Conservation (phyloP, 2,888 invertebrate genomes). For the Heliconius erato region DNA sequence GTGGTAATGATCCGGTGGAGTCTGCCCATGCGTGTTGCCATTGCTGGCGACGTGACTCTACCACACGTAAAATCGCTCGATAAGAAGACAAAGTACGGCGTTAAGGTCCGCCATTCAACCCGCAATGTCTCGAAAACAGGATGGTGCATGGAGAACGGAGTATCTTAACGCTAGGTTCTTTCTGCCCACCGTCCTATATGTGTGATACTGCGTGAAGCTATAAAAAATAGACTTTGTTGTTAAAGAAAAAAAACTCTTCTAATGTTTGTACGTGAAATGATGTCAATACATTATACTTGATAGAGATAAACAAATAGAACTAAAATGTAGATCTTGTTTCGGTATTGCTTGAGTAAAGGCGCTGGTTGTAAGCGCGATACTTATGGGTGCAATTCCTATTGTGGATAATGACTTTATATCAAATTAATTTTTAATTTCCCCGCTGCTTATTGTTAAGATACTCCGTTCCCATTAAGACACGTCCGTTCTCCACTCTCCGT, state of each 20-base stretch:
- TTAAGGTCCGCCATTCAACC: background rate
- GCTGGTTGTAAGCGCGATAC: background rate
- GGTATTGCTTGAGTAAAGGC: background rate
- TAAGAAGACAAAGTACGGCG: background rate
- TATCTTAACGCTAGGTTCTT: no score
- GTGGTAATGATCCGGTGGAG: no score
- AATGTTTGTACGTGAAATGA: background rate
- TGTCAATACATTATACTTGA: slow-evolving; percentile 1
- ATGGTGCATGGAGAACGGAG: no score
- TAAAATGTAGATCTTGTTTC: slow-evolving; percentile 2
- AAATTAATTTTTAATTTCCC: no score
- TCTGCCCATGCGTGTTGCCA: no score
- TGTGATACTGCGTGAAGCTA: background rate
- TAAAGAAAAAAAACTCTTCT: background rate
- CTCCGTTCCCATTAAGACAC: background rate
- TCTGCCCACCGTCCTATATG: no score
- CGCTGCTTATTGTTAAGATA: background rate
- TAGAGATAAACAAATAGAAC: background rate
- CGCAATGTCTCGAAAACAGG: no score
- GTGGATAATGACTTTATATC: background rate
- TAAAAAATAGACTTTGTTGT: background rate
- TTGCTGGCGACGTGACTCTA: no score
- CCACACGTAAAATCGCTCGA: no score
- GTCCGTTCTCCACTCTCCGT: background rate
- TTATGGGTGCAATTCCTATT: background rate